Base-by-base conservation (phyloP, 2,888 invertebrate species). In the Drosophila cyrtoloma region DNA sequence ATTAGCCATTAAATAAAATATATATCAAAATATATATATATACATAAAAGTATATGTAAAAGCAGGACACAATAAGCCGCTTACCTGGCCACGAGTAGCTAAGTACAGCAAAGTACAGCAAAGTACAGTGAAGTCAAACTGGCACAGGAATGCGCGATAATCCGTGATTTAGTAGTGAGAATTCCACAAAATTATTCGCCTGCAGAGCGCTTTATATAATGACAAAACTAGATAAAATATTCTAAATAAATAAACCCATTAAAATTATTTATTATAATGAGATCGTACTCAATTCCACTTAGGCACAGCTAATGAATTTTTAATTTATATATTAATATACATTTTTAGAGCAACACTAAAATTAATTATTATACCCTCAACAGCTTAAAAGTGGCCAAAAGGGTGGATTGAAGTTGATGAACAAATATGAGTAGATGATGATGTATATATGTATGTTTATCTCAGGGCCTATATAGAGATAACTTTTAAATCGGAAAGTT, bases 241-340 rank as follows among this genome's bases (percentile, higher is more conserved):
- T 47, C 26, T 0, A 16, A 28, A 28, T 14, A 30, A 28, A 42
- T 33, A n/a, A 71, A 32, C 33, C 10, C 19, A 57, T 50, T 60
- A 16, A 37, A 30, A 22, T 53, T 2, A 53, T 12, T 6, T 32
- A 22, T 44, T 53, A 42, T 35, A 47, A 33, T 53, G 37, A 55
- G 47, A 53, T 53, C 30, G 47, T 26, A 22, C 44, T 32, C 12
- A 26, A 47, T 44, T 61, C 51, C 56, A 55, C 28, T 39, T n/a
- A 62, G 42, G 28, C 51, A 42, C 50, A 26, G 16, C 26, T 75
- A 74, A 77, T 80, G 66, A 35, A 35, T 50, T 61, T 77, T 77
- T 77, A 74, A 82, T 84, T 22, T 64, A 58, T 47, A 35, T 52
- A 59, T 80, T 71, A 66, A 67, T 33, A 9, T 5, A 32, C 14